Percentiles rank a stretch among this genome's conserved stretches.
phyloP scores from a whole-genome alignment of 1,140 invertebrate species.

The Oreohelix idahoensis region DNA sequence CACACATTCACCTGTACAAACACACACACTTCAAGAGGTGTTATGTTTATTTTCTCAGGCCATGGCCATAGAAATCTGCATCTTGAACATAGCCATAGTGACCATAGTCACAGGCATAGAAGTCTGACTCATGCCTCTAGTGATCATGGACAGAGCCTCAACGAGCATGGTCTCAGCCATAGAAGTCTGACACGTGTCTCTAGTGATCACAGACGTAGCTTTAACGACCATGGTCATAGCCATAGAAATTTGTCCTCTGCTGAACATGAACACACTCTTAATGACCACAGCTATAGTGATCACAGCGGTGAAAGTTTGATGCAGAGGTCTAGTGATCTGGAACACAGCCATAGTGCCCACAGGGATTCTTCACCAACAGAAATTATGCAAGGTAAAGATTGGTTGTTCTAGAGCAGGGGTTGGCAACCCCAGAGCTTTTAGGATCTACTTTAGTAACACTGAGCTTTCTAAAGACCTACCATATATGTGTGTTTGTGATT shows the following conservation, averaged over 20 bases:
- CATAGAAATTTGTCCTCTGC: neutral
- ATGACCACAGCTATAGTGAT: neutral
- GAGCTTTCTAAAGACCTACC: too few species aligned
- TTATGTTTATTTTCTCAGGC: constrained; percentile 6
- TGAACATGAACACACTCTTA: neutral
- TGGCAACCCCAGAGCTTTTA: too few species aligned
- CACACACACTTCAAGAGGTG: too few species aligned
- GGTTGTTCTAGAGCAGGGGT: too few species aligned
- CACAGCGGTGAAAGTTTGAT: too few species aligned
- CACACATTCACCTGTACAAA: too few species aligned
- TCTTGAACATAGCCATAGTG: constrained; percentile 58
- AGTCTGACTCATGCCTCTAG: constrained; percentile 74
- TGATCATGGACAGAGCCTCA: constrained; percentile 67
- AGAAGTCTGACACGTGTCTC: constrained; percentile 73
- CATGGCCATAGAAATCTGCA: constrained; percentile 64
- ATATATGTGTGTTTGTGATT: too few species aligned
- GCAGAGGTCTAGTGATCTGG: too few species aligned
- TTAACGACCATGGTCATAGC: neutral
- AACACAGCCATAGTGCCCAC: too few species aligned
- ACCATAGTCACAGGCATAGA: constrained; percentile 72
- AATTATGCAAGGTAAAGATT: neutral
- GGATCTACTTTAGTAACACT: too few species aligned
- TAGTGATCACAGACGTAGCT: constrained; percentile 51
- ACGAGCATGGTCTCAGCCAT: constrained; percentile 55
- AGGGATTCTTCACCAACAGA: neutral